Evolutionary conservation across 30 jellyfish, hydroid and myxozoan genomes (phyloP), one percentile per base, ranked within the genome.

Genomic region (Rhopilema esculentum): DNA sequence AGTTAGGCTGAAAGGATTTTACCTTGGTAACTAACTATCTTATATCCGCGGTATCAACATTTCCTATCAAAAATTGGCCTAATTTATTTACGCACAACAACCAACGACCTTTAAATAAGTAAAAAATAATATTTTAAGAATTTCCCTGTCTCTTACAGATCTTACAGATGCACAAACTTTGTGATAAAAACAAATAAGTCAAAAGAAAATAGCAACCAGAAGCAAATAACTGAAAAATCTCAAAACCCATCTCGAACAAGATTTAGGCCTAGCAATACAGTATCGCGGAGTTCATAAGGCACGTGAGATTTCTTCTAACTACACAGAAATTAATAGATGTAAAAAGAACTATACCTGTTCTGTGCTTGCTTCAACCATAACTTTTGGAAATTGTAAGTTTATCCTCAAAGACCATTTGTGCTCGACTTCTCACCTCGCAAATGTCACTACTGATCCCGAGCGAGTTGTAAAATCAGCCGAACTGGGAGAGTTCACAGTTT

Each of bases 401-500:
- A 6, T 40, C 57, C 57, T 40, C 12, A 40, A 40, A 6, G 57
- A 40, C 57, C 57, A 40, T 40, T 40, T 40, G 57, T 40, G 57
- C 57, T 40, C 57, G 57, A 6, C 57, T 40, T 40, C 57, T 40
- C 57, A 40, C 57, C 57, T 40, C 57, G 12, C 57, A 2, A 2
- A 12, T 40, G 57, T 40, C 57, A 40, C 57, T 40, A 2, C 32
- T 66, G 50, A 9, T 22, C 33, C 77, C 57, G 32, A 23, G 33
- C 23, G 77, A 20, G 30, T 66, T 66, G 30, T 32, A 23, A 66
- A 29, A 18, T 32, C n/a, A n/a, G 33, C 21, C 77, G 31, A 77
- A 68, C 62, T 63, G 62, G 79, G 88, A 19, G 90, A 80, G 65
- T 48, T 83, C 91, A 53, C 91, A 70, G 91, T 83, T 69, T 83